phyloP scores from a whole-genome alignment of 2,797 vertebrate genomes.

The Amblyraja radiata region DNA sequence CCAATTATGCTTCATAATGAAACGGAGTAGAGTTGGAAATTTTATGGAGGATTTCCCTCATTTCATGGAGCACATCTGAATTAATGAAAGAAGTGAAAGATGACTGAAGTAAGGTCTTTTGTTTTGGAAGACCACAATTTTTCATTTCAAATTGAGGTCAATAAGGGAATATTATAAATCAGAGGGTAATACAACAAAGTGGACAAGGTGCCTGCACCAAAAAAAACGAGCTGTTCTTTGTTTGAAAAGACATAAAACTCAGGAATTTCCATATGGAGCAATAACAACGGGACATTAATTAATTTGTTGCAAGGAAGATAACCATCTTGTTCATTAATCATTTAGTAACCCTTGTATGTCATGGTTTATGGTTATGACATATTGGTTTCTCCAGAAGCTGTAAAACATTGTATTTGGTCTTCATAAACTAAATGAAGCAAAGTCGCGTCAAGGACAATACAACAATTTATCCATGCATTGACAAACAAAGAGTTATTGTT shows the following conservation, averaged over 20 bases:
- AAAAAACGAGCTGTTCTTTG: not conserved
- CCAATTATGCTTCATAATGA: not conserved
- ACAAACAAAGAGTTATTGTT: not conserved
- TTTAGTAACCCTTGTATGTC: conserved; percentile 12
- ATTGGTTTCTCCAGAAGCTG: conserved; percentile 14
- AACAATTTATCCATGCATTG: conserved; percentile 18
- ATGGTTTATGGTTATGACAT: conserved; percentile 11
- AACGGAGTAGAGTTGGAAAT: not conserved
- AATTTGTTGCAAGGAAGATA: conserved; percentile 11
- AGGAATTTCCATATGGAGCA: not conserved
- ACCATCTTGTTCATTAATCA: conserved; percentile 21
- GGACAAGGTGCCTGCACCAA: not conserved
- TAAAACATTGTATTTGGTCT: not conserved
- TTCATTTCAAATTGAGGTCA: conserved; percentile 22
- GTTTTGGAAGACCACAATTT: conserved; percentile 17
- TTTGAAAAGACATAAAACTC: conserved; percentile 2
- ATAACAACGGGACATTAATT: not conserved
- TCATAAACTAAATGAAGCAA: not conserved
- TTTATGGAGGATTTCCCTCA: not conserved
- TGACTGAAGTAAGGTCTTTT: not conserved
- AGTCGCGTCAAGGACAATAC: conserved; percentile 7
- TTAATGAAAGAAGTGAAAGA: not conserved
- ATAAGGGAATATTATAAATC: conserved; percentile 14
- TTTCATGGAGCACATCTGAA: not conserved
- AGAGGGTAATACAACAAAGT: not conserved